These are phyloP conservation scores for Drosophila tripunctata DNA, from an alignment of 2,888 invertebrate genomes.

Conservation along the genomic window DNA sequence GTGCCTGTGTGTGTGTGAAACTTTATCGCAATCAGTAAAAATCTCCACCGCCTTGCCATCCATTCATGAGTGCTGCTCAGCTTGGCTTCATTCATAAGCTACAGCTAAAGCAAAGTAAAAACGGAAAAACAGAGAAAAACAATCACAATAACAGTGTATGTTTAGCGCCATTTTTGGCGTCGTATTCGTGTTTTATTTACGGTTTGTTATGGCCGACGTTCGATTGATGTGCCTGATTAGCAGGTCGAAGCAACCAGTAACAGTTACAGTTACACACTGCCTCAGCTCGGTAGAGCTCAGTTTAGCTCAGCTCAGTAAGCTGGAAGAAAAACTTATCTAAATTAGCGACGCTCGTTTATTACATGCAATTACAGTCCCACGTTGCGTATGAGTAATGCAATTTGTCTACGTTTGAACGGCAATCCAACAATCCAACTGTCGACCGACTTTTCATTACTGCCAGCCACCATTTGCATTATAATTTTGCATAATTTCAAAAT, in stretches of 20 bases:
- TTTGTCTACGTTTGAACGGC: slow-evolving; percentile 39
- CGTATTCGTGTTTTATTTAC: slow-evolving; percentile 47
- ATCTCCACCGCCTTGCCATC: slow-evolving; percentile 42
- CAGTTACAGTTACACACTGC: slow-evolving; percentile 32
- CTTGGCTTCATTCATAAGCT: slow-evolving; percentile 52
- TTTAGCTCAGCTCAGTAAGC: background rate
- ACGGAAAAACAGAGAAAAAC: slow-evolving; percentile 1
- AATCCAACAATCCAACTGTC: slow-evolving; percentile 15
- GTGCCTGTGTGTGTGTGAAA: slow-evolving; percentile 23
- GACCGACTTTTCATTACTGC: slow-evolving; percentile 52
- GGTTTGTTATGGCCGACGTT: slow-evolving; percentile 53
- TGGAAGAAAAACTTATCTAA: slow-evolving; percentile 70
- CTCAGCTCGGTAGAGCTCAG: too few species aligned
- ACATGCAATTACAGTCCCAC: slow-evolving; percentile 65
- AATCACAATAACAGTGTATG: slow-evolving; percentile 17
- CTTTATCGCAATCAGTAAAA: slow-evolving; percentile 48
- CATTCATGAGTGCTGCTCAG: slow-evolving; percentile 52
- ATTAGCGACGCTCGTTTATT: slow-evolving; percentile 68
- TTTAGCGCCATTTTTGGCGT: slow-evolving; percentile 56
- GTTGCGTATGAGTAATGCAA: slow-evolving; percentile 67
- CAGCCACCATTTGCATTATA: slow-evolving; percentile 34
- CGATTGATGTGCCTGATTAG: slow-evolving; percentile 60
- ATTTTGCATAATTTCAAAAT: slow-evolving; percentile 70
- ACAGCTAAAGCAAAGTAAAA: slow-evolving; percentile 13
- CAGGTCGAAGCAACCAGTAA: slow-evolving; percentile 42